These are phyloP conservation scores for Dasysyrphus albostriatus DNA, from an alignment of 2,888 invertebrate species.

Conservation along the genomic window DNA sequence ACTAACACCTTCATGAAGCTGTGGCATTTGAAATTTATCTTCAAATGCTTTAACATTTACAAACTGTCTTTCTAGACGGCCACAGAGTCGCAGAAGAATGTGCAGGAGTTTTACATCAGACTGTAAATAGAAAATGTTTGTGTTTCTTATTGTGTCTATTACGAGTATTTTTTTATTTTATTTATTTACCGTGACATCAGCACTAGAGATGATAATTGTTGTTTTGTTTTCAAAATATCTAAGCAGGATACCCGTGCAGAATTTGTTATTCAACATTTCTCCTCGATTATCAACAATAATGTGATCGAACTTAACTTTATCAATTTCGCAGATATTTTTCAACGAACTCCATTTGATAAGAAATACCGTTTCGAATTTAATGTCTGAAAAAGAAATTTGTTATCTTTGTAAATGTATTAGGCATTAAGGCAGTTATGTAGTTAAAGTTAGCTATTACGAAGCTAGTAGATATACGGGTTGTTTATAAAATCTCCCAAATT, in stretches of 20 bases:
- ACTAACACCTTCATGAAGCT: conserved; percentile 79
- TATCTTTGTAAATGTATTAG: no score
- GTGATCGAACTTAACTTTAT: conserved; percentile 80
- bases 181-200: conserved; percentile 81
- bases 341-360: conserved; percentile 81
- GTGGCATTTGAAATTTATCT: conserved; percentile 80
- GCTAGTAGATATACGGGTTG: no score
- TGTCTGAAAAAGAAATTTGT: conserved; percentile 76
- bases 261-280: conserved; percentile 80
- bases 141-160: not conserved
- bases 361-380: conserved; percentile 80
- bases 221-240: conserved; percentile 81
- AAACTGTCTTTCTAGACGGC: conserved; percentile 80
- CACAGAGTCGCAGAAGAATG: conserved; percentile 81
- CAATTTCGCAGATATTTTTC: conserved; percentile 80
- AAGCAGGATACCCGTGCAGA: conserved; percentile 81
- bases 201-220: conserved; percentile 81
- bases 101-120: conserved; percentile 81
- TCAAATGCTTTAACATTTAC: conserved; percentile 79
- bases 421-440: no score
- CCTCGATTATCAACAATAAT: conserved; percentile 82
- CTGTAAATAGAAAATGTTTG: conserved; percentile 74
- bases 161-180: not conserved
- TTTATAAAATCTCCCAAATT: no score
- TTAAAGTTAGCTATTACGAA: no score